phyloP scores from a whole-genome alignment of 2,797 vertebrate species.

The Pseudochirops cupreus region DNA sequence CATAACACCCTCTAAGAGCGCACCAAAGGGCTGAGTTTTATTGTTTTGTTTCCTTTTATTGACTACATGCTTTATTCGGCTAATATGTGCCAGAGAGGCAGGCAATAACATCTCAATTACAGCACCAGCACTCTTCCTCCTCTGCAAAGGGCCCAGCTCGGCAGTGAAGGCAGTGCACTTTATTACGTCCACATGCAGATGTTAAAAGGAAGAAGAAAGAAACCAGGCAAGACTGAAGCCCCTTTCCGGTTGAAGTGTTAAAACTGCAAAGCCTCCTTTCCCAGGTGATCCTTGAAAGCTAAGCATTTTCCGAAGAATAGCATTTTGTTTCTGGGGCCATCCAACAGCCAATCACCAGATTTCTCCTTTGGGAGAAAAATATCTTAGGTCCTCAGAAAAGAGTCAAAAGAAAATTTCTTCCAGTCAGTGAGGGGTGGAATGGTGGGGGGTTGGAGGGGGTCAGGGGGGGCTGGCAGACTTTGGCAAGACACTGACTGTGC shows the following conservation, averaged over 20 bases:
- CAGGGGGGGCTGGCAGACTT: not conserved
- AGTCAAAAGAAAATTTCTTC: slow-evolving; percentile 69
- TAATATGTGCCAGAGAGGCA: slow-evolving; percentile 78
- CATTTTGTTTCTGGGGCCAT: slow-evolving; percentile 57
- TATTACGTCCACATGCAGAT: slow-evolving; percentile 79
- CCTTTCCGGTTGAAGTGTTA: slow-evolving; percentile 50
- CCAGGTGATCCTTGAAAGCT: slow-evolving; percentile 64
- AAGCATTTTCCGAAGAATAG: slow-evolving; percentile 64
- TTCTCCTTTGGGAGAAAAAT: slow-evolving; percentile 61
- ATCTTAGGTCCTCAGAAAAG: slow-evolving; percentile 57
- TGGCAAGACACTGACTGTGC: slow-evolving; percentile 47
- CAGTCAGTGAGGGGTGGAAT: slow-evolving; percentile 30
- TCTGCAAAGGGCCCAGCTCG: slow-evolving; percentile 54
- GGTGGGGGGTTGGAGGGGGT: not conserved
- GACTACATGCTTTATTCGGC: slow-evolving; percentile 84
- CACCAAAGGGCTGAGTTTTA: slow-evolving; percentile 85
- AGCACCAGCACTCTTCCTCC: slow-evolving; percentile 69
- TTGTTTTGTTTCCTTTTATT: slow-evolving; percentile 85
- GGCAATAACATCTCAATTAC: slow-evolving; percentile 83
- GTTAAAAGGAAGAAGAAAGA: slow-evolving; percentile 66
- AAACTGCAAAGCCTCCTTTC: slow-evolving; percentile 57
- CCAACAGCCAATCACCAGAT: slow-evolving; percentile 51
- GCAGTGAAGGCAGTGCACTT: slow-evolving; percentile 69
- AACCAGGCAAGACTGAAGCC: slow-evolving; percentile 17
- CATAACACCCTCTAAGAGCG: slow-evolving; percentile 82